Base-by-base conservation (phyloP, 2,113 vertebrate genomes). In the Sceloporus undulatus region DNA sequence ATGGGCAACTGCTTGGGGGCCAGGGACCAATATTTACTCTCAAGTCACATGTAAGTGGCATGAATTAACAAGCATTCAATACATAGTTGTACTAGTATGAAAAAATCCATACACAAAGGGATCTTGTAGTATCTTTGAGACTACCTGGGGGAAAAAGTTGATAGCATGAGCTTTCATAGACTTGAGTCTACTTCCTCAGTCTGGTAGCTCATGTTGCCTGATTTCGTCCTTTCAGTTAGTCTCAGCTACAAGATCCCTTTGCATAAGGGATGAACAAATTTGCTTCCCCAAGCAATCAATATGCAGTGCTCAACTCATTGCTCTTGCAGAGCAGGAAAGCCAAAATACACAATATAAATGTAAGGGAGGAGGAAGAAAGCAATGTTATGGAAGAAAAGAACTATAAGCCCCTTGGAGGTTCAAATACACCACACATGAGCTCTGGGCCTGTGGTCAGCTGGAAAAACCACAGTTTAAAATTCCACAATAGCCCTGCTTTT, bases 401-500 rank as follows among this genome's bases (percentile, higher is more conserved):
- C 93, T 94, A 93, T 93, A 92, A 94, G 89, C 93, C 93, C 91
- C 95, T 96, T 89, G 91, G 94, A 96, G 94, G 90, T 87, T 94
- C 94, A 94, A 92, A 93, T 91, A 95, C 93, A 93, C 95, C 95
- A 94, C 95, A 95, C 94, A 93, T 93, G 93, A 94, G 90, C 92
- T 94, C 92, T 89, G 91, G 93, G 94, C 91, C 95, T 96, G 95
- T 95, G 94, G 94, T 95, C 95, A 95, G 95, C 94, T 91, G 92
- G 93, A 95, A 95, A 84, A 95, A 95, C 92, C 95, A 93, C 92
- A 94, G 95, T 96, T 96, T 96, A 96, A 96, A 95, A 96, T 96
- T 96, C 95, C 95, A 95, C 93, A 95, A 94, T 93, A 94, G 92
- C 92, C 95, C 95, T 96, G 95, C 91, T 94, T 94, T 95, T 96